These are phyloP conservation scores for Vanessa cardui DNA, from an alignment of 2,888 invertebrate genomes.

Conservation along the genomic window DNA sequence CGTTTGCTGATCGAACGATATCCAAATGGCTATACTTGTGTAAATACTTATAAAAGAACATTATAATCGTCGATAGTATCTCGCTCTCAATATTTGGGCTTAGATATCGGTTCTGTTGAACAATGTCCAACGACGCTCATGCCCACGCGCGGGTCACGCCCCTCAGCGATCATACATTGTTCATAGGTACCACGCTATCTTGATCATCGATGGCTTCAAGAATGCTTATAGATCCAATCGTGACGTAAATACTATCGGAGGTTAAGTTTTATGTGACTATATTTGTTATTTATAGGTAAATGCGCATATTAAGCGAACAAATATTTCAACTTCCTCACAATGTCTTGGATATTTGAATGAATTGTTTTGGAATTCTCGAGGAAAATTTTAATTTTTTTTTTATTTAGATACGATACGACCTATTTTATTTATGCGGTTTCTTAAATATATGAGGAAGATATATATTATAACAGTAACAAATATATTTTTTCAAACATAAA, in stretches of 20 bases:
- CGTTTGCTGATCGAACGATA: constrained; percentile 44
- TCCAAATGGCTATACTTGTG: constrained; percentile 57
- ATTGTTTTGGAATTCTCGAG: not conserved
- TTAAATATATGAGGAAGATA: too few species aligned
- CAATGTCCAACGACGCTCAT: constrained; percentile 76
- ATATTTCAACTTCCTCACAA: constrained; percentile 15
- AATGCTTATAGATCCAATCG: constrained; percentile 47
- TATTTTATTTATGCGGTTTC: too few species aligned
- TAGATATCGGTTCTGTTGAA: constrained; percentile 65
- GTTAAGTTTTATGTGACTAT: constrained; percentile 33
- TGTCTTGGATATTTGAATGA: not conserved
- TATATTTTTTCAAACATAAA: too few species aligned
- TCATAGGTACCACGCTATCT: constrained; percentile 55
- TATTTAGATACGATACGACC: not conserved
- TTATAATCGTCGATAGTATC: constrained; percentile 79
- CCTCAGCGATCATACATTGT: constrained; percentile 59
- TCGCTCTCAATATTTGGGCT: constrained; percentile 69
- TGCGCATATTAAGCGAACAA: constrained; percentile 26
- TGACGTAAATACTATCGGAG: constrained; percentile 36
- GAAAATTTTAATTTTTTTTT: not conserved
- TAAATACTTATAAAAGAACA: constrained; percentile 78
- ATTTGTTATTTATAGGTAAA: constrained; percentile 31
- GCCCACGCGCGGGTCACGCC: constrained; percentile 75
- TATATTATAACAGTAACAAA: not conserved
- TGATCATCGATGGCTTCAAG: constrained; percentile 56